Percentiles rank a stretch among this genome's conserved stretches.
These are phyloP conservation scores for Aptenodytes forsteri DNA, from an alignment of 2,113 vertebrate species.

Conservation along the genomic window DNA sequence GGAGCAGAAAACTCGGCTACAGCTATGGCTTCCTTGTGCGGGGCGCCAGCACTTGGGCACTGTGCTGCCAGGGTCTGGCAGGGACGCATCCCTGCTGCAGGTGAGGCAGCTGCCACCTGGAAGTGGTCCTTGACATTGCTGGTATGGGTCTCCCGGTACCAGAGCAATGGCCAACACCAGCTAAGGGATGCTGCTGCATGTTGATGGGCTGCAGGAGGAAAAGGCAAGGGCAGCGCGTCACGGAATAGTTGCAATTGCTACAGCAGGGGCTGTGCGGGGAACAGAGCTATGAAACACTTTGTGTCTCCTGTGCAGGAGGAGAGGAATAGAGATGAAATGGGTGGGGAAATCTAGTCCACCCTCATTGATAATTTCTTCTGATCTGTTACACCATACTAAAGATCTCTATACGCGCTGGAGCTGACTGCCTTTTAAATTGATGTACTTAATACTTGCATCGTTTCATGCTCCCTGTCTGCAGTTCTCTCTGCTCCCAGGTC, in stretches of 20 bases:
- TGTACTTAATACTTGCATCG: not conserved
- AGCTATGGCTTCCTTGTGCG: fast-evolving
- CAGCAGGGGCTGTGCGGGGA: not conserved
- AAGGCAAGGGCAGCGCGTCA: not conserved
- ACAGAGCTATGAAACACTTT: not conserved
- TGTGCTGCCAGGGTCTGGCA: not conserved
- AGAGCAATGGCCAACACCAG: not conserved
- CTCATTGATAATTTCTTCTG: not conserved
- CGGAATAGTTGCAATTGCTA: not conserved
- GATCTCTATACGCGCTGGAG: not conserved
- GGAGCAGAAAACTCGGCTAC: not conserved
- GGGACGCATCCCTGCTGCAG: not conserved
- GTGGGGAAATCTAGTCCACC: not conserved
- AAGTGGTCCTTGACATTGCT: not conserved
- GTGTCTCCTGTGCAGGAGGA: not conserved
- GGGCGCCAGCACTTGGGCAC: fast-evolving
- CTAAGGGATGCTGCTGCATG: not conserved
- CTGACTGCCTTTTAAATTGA: not conserved
- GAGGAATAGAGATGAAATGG: not conserved
- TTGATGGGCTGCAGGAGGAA: not conserved
- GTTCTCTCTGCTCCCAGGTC: not conserved
- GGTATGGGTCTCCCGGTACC: fast-evolving
- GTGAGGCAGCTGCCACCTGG: not conserved
- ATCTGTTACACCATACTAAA: not conserved
- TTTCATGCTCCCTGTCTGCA: not conserved